These are phyloP conservation scores for Unio pictorum DNA, from an alignment of 2,888 invertebrate genomes.

Conservation along the genomic window DNA sequence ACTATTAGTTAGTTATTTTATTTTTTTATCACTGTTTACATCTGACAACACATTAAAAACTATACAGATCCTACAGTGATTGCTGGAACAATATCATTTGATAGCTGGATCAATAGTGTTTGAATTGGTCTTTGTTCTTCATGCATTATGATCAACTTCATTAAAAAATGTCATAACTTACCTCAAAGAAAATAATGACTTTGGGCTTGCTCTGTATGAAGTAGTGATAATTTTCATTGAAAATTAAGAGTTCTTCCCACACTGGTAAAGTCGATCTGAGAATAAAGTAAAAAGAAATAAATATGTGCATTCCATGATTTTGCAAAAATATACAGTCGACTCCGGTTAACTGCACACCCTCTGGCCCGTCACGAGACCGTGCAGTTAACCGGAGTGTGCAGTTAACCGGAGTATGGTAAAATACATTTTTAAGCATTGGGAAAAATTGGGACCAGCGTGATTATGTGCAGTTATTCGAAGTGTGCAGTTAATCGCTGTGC, in stretches of 20 bases:
- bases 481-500: too few relatives aligned
- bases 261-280: conserved; percentile 73
- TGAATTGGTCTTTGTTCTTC: not conserved
- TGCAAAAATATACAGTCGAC: not conserved
- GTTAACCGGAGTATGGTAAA: too few relatives aligned
- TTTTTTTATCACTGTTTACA: too few relatives aligned
- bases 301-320: not conserved
- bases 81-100: not conserved
- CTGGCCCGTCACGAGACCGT: too few relatives aligned
- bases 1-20: too few relatives aligned
- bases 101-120: not conserved
- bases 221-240: conserved; percentile 76
- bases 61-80: too few relatives aligned
- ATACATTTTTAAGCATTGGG: too few relatives aligned
- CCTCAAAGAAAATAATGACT: conserved; percentile 75
- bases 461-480: too few relatives aligned
- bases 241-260: conserved; percentile 80
- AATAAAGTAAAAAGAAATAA: conserved; percentile 12
- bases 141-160: not conserved
- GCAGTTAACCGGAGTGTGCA: too few relatives aligned
- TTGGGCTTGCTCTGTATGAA: conserved; percentile 70
- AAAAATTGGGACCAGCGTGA: too few relatives aligned
- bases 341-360: too few relatives aligned
- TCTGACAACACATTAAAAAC: too few relatives aligned
- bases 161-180: conserved; percentile 32